These are phyloP conservation scores for Malacoraja senta DNA, from an alignment of 2,797 vertebrate genomes.

Conservation along the genomic window DNA sequence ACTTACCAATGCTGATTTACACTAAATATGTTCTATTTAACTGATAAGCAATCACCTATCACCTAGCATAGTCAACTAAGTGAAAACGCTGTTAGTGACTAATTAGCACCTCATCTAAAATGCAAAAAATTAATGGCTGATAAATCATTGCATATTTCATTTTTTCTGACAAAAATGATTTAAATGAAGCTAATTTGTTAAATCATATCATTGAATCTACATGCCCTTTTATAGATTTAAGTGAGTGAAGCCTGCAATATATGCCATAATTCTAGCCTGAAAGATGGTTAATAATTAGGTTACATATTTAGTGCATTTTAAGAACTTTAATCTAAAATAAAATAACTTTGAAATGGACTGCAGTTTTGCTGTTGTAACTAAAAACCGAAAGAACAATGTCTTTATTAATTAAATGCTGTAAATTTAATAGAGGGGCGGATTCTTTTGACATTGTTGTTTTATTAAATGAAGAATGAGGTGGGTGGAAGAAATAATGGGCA, in stretches of 20 bases:
- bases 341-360: background rate
- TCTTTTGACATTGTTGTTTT: background rate
- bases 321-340: background rate
- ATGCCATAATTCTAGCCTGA: background rate
- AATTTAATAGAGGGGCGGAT: too few relatives aligned
- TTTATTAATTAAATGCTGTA: slow-evolving; percentile 21
- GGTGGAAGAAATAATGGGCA: background rate
- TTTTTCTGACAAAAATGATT: background rate
- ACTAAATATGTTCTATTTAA: background rate
- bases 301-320: background rate
- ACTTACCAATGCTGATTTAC: background rate
- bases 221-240: background rate
- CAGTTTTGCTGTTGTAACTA: background rate
- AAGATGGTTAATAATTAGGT: background rate
- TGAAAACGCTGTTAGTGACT: background rate
- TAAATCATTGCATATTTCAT: background rate
- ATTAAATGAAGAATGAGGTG: background rate
- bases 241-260: background rate
- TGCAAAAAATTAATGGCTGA: background rate
- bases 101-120: slow-evolving; percentile 2
- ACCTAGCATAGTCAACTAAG: background rate
- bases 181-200: background rate
- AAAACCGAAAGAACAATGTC: background rate
- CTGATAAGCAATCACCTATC: background rate
- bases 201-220: background rate